These are phyloP conservation scores for Pterois miles DNA, from an alignment of 2,797 vertebrate species.

Conservation along the genomic window DNA sequence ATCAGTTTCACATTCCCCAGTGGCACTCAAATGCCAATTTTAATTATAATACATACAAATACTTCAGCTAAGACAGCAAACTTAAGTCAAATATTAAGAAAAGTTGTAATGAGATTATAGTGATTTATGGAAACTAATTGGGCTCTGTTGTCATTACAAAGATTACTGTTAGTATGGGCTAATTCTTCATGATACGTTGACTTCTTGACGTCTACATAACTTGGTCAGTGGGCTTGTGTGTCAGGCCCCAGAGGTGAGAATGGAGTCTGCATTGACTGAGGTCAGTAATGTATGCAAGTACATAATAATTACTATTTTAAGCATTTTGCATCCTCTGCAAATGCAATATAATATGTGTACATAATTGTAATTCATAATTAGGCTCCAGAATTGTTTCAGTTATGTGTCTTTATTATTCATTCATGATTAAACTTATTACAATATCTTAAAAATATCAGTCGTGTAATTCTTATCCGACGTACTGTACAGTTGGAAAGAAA, in stretches of 20 bases:
- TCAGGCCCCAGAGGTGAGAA: slow-evolving; percentile 12
- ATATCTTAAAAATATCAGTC: slow-evolving; percentile 2
- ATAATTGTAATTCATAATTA: slow-evolving; percentile 12
- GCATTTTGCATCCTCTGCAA: background rate
- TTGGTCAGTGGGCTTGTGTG: slow-evolving; percentile 28
- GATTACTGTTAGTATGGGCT: slow-evolving; percentile 21
- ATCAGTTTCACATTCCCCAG: slow-evolving; percentile 27
- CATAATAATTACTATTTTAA: background rate
- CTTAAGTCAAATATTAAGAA: slow-evolving; percentile 30
- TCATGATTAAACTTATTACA: slow-evolving; percentile 28
- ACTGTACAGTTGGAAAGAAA: slow-evolving; percentile 4
- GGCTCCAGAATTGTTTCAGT: background rate
- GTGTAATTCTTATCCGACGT: background rate
- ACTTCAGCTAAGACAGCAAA: slow-evolving; percentile 29
- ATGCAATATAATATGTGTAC: background rate
- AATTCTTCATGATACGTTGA: slow-evolving; percentile 34
- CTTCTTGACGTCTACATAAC: slow-evolving; percentile 14
- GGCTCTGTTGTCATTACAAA: slow-evolving; percentile 52
- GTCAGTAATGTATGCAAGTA: background rate
- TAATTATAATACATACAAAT: slow-evolving; percentile 26
- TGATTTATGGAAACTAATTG: slow-evolving; percentile 63
- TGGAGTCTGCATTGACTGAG: background rate
- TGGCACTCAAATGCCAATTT: slow-evolving; percentile 11
- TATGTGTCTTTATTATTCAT: slow-evolving; percentile 7
- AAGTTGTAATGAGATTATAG: slow-evolving; percentile 35